Conservation (phyloP, 2,113 vertebrate species). For the Notarius lentiginosus region DNA sequence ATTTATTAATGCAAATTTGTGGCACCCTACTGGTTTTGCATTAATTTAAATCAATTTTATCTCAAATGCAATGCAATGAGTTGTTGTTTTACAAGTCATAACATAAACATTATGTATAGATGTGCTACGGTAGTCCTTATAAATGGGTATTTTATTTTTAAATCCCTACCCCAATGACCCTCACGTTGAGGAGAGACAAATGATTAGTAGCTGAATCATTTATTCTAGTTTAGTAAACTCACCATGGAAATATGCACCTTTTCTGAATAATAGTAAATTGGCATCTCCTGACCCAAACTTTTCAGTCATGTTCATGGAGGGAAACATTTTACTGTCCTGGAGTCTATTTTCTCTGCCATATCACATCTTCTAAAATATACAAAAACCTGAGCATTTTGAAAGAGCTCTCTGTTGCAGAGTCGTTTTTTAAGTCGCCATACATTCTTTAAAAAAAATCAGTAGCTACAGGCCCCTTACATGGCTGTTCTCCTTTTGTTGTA, state of each 20-base stretch:
- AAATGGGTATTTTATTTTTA: not conserved
- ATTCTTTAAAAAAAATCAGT: slow-evolving; percentile 21
- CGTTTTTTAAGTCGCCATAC: slow-evolving; percentile 40
- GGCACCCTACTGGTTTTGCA: not conserved
- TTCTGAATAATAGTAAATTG: not conserved
- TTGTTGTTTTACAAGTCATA: not conserved
- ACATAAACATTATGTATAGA: not conserved
- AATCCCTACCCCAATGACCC: not conserved
- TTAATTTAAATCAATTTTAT: not conserved
- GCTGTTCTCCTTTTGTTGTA: not conserved
- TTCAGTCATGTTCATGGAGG: not conserved
- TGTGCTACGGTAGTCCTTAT: not conserved
- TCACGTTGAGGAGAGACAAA: not conserved
- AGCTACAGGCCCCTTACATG: not conserved
- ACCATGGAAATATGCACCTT: not conserved
- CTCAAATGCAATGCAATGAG: not conserved
- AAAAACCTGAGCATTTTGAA: slow-evolving; percentile 27
- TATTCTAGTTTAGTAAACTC: not conserved
- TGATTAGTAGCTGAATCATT: not conserved
- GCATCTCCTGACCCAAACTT: not conserved
- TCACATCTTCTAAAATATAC: slow-evolving; percentile 32
- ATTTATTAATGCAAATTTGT: not conserved
- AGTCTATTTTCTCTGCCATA: slow-evolving; percentile 8
- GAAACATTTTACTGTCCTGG: not conserved
- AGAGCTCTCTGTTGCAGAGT: slow-evolving; percentile 34